Conservation (phyloP, 2,888 invertebrate species). For the Ceriagrion tenellum region DNA sequence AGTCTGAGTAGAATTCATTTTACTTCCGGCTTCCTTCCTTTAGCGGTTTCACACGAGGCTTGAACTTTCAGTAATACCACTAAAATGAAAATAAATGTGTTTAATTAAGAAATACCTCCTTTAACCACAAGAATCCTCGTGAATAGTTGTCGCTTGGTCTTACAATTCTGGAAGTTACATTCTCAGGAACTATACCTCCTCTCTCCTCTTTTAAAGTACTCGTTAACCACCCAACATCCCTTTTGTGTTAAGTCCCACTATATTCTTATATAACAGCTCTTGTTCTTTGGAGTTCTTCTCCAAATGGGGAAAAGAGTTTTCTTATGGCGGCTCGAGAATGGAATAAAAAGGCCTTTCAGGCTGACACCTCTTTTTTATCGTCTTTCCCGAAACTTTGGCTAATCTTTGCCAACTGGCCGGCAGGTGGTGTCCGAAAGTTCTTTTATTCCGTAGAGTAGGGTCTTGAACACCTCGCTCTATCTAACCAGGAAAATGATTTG, state of each 20-base stretch:
- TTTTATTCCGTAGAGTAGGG: not conserved
- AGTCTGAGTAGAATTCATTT: too few relatives aligned
- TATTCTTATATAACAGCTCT: not conserved
- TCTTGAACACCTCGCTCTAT: not conserved
- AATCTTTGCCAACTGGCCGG: not conserved
- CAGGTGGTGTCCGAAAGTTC: not conserved
- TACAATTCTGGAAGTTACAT: not conserved
- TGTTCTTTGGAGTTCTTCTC: not conserved
- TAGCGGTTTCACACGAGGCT: not conserved
- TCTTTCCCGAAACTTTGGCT: not conserved
- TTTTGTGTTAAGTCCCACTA: not conserved
- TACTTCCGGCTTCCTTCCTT: too few relatives aligned
- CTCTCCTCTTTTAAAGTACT: not conserved
- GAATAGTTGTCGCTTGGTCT: not conserved
- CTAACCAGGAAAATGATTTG: not conserved
- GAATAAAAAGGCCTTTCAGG: slow-evolving; percentile 1
- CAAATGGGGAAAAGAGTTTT: not conserved
- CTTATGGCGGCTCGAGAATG: not conserved
- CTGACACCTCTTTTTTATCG: not conserved
- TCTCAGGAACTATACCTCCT: not conserved
- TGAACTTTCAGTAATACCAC: not conserved
- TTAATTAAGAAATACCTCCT: not conserved
- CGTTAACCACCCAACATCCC: not conserved
- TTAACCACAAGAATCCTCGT: not conserved
- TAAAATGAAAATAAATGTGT: not conserved